A percentile compares a stretch with the other conserved stretches of the same genome.
Evolutionary conservation across 2,113 vertebrate species (phyloP).

Genomic region (Azemiops feae): DNA sequence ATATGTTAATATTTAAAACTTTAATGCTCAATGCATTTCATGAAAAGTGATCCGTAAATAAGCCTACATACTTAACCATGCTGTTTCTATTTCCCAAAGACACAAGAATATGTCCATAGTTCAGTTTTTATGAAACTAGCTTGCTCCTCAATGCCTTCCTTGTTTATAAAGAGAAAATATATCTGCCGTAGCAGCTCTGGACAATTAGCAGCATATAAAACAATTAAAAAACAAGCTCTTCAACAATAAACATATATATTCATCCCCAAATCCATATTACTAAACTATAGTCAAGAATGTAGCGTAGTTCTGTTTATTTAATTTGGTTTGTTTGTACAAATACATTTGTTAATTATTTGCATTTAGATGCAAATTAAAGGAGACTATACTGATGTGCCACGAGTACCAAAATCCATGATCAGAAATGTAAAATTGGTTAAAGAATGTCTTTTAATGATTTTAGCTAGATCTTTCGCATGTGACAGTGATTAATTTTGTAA

Average conservation of each 20-base stretch:
- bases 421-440: not conserved
- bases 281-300: not conserved
- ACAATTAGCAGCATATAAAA: not conserved
- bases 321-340: conserved; percentile 12
- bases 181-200: not conserved
- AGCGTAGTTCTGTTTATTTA: conserved; percentile 32
- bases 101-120: not conserved
- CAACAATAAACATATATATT: not conserved
- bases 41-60: not conserved
- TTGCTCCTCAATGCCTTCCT: not conserved
- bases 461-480: not conserved
- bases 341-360: conserved; percentile 29
- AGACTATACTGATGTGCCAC: not conserved
- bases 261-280: not conserved
- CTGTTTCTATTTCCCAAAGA: not conserved
- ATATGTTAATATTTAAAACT: not conserved
- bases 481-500: not conserved
- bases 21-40: not conserved
- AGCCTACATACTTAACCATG: not conserved
- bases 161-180: not conserved
- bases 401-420: conserved; percentile 3
- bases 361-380: not conserved
- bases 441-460: conserved; percentile 1
- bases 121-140: not conserved
- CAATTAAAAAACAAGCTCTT: not conserved